Evolutionary conservation across 2,888 invertebrate genomes (phyloP), one percentile per base, ranked within the genome.

Genomic region (Heliconius ethilla): DNA sequence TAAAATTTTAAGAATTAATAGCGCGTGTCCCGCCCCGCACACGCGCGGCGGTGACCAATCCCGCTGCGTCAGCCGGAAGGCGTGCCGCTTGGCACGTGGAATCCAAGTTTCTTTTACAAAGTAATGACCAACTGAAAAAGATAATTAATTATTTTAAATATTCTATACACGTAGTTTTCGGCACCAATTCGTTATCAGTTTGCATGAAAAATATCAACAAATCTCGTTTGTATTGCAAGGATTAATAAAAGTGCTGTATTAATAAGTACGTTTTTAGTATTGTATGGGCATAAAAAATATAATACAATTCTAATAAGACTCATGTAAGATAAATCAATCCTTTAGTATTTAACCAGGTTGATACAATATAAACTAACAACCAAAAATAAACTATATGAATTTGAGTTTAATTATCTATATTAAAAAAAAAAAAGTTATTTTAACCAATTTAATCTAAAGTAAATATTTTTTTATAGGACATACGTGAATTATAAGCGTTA

Each of bases 141-240:
- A 82, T 87, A 89, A 90, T 92, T 91, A 90, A 92, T 92, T 90
- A 88, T 81, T 80, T 84, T 88, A 89, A 90, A 90, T 88, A 89
- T 88, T 85, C 89, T 89, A 83, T 85, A 82, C 77, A 75, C 79
- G 83, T 85, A 59, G 72, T 63, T 79, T 51, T 66, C 45, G 55
- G 75, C 75, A 45, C 51, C 33, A 59, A n/a, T 15, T 59, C 25
- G 9, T 72, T 72, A 59, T 72, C 59, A 37, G 33, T 25, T 37
- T 33, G 25, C 3, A 37, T 59, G 59, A 15, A 72, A 37, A 33
- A 37, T 59, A 55, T 33, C 9, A 63, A 66, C 63, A 45, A 84
- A 83, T 86, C 81, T 85, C 88, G 6, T 59, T 27, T n/a, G 29
- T 66, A 11, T 3, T 37, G 67, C 2, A n/a, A n/a, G 13, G 2